Evolutionary conservation across 2,888 invertebrate genomes (phyloP).

Genomic region (Pandemis corylana): DNA sequence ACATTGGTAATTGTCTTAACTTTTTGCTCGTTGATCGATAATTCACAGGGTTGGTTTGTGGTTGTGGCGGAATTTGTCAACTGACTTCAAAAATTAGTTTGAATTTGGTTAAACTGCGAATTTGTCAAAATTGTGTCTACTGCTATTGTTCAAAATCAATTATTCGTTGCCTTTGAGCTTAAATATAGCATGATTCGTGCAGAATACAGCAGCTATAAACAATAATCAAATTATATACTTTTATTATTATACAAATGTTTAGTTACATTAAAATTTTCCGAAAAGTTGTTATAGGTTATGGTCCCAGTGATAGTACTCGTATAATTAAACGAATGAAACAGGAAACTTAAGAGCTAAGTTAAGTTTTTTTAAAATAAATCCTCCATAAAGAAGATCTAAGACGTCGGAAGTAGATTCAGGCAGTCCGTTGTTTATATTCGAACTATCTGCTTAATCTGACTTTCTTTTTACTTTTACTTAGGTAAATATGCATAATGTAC

Average conservation of each 20-base stretch:
- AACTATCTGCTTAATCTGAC: conserved; percentile 6
- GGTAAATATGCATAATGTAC: neutral
- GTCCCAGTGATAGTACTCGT: neutral
- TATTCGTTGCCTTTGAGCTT: too few relatives aligned
- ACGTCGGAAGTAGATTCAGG: neutral
- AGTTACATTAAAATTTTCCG: neutral
- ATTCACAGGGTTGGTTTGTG: too few relatives aligned
- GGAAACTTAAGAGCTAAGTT: neutral
- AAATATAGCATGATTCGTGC: too few relatives aligned
- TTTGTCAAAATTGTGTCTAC: too few relatives aligned
- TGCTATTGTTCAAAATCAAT: too few relatives aligned
- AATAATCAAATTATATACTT: too few relatives aligned
- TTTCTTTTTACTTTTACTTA: conserved; percentile 33
- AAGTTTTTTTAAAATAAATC: neutral
- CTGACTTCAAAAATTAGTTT: too few relatives aligned
- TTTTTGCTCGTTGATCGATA: too few relatives aligned
- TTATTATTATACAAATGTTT: too few relatives aligned
- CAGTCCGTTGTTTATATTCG: neutral
- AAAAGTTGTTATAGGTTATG: neutral
- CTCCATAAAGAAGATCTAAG: neutral
- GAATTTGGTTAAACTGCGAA: too few relatives aligned
- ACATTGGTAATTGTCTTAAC: conserved; percentile 57
- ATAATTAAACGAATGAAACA: neutral
- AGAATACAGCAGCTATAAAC: too few relatives aligned
- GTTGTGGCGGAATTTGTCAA: too few relatives aligned